Base-by-base conservation (phyloP, 2,888 invertebrate genomes). In the Allygus modestus region DNA sequence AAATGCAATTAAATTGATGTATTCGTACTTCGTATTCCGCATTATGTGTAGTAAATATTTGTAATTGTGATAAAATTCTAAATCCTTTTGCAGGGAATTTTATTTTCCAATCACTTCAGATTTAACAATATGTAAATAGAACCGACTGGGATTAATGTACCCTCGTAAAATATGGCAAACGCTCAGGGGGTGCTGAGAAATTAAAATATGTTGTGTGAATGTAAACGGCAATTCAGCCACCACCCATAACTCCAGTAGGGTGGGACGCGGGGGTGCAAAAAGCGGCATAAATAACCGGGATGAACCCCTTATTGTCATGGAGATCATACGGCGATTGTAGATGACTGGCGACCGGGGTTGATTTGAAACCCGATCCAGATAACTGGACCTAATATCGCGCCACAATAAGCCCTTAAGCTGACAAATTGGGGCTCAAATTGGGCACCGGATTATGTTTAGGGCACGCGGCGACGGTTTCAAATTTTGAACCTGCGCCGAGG, bases 321-420 rank as follows among this genome's bases (percentile, higher is more conserved):
- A 79, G 58, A 79, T 79, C n/a, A 20, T 17, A 51, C 51, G n/a
- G 26, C 51, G 26, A 20, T 20, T 33, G 28, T 12, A 37, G 73
- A 83, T 83, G 83, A 83, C 83, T 28, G 75, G 58, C 58, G 84
- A 77, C 71, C 71, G 84, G 84, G 84, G 84, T 84, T 84, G 71
- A 84, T 84, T 79, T 71, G 84, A 71, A 84, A 84, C 84, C 58
- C 41, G 84, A 84, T 46, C 84, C 81, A 54, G 84, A 84, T 84
- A 84, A 84, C 79, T 84, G 71, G 79, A 84, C 79, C 79, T 84
- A 84, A 84, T 84, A 84, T 84, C 77, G 37, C 58, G 41, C 84
- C 51, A 37, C 33, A 46, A 73, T 83, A 83, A 83, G 83, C 83
- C 75, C 75, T 75, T 75, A 83, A 75, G 83, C 83, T 75, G 75